Percentiles rank a stretch among this genome's conserved stretches.
These are phyloP conservation scores for Leucopsar rothschildi DNA, from an alignment of 2,113 vertebrate genomes.

Conservation along the genomic window DNA sequence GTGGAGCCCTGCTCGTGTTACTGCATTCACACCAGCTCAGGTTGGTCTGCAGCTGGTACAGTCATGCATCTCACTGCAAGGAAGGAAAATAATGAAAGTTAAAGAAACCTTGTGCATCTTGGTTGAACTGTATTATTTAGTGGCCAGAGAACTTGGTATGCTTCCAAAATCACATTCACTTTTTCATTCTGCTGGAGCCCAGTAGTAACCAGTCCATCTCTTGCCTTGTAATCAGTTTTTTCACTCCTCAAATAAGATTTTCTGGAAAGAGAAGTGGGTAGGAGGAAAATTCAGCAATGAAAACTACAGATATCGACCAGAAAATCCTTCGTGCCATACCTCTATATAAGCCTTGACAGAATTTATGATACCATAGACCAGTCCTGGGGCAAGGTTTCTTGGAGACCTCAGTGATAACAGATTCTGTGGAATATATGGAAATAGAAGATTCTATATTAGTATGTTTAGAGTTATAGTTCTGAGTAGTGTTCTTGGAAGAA, in stretches of 20 bases:
- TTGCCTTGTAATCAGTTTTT: background rate
- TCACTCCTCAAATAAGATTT: background rate
- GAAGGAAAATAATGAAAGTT: background rate
- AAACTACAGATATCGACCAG: background rate
- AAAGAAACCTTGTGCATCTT: background rate
- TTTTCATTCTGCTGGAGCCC: background rate
- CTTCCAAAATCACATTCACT: background rate
- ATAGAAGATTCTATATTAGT: background rate
- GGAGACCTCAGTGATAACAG: background rate
- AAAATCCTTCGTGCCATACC: background rate
- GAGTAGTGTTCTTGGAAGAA: background rate
- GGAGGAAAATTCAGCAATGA: background rate
- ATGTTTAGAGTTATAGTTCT: background rate
- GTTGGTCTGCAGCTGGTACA: background rate
- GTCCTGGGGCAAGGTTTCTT: background rate
- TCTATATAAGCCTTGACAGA: background rate
- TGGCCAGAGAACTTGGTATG: background rate
- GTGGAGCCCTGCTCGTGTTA: background rate
- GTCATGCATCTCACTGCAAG: background rate
- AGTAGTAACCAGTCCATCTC: background rate
- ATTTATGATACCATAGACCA: background rate
- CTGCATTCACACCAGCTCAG: background rate
- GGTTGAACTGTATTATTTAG: background rate
- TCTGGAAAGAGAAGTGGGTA: background rate
- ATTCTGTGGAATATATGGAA: background rate